phyloP scores from a whole-genome alignment of 1,140 invertebrate species.

The Probaryconus sp. region DNA sequence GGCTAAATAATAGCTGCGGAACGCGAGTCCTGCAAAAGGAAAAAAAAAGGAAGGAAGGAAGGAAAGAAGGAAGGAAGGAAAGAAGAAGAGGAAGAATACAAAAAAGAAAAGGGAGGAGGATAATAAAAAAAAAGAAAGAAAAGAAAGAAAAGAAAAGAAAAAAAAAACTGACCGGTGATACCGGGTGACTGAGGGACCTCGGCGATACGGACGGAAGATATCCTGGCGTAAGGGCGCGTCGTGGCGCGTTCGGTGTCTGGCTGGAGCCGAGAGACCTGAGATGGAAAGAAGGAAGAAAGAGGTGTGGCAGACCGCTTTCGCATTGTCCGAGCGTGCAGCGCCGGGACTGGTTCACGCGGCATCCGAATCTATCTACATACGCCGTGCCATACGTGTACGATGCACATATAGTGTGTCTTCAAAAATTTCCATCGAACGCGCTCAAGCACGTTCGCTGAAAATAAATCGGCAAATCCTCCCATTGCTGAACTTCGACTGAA shows the following conservation, averaged over 20 bases:
- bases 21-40: no score
- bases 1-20: conserved; percentile 51
- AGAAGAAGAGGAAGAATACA: no score
- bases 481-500: no score
- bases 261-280: conserved; percentile 54
- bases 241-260: conserved; percentile 27
- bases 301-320: conserved; percentile 73
- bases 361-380: conserved; percentile 74
- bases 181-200: conserved; percentile 22
- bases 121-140: no score
- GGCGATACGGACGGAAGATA: conserved; percentile 50
- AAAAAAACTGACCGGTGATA: conserved; percentile 16
- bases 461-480: no score
- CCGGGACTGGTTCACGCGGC: conserved; percentile 73
- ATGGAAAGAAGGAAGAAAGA: conserved; percentile 73
- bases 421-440: conserved; percentile 36
- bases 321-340: conserved; percentile 71
- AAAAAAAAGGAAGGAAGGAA: no score
- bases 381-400: conserved; percentile 61
- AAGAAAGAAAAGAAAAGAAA: conserved; percentile 7
- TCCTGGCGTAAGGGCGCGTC: conserved; percentile 69
- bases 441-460: conserved; percentile 1
- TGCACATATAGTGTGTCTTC: conserved; percentile 15
- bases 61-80: no score
- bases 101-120: no score